Evolutionary conservation across 2,113 vertebrate genomes (phyloP), one percentile per base, ranked within the genome.

Genomic region (Anoura caudifer): DNA sequence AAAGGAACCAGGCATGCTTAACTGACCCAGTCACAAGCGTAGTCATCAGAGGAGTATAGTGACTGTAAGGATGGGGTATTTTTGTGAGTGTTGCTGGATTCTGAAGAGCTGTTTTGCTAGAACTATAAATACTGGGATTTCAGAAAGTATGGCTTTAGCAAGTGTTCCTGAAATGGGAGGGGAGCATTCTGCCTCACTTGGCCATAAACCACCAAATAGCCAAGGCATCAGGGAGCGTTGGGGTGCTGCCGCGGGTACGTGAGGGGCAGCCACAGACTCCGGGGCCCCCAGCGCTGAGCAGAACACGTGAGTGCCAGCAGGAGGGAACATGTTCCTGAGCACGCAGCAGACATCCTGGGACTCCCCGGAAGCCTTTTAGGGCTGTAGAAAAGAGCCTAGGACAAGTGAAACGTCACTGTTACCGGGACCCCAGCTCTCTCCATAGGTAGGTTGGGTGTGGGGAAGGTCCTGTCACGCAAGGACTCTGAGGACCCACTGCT

Each of bases 361-460:
- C 56, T 79, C 12, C 52, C 22, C 2, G 11, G 31, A 45, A 28
- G 5, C 47, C 7, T 52, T 54, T 11, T 54, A 41, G 54, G 50
- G 31, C 33, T 33, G 28, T 26, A 31, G 65, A 59, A 70, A 80
- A 87, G 26, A 79, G 54, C 26, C 22, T 24, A 11, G n/a, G 59
- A 14, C 16, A 11, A 0, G 0, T 3, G 16, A 61, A 50, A 0
- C 5, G 4, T 63, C 3, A 1, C 54, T 54, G 10, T 72, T 22
- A 28, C 50, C n/a, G 1, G 1, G 2, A n/a, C 33, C 28, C 13
- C 28, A 45, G 54, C 19, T 52, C 41, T 28, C 8, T 14, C 22
- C 0, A 14, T 4, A 52, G 13, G 16, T 4, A 16, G 10, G n/a
- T 43, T 73, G n/a, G 52, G n/a, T 16, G 2, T 24, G 28, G 41